Percentiles rank a stretch among this genome's conserved stretches.
phyloP scores from a whole-genome alignment of 2,888 invertebrate genomes.

The Oligia fasciuncula region DNA sequence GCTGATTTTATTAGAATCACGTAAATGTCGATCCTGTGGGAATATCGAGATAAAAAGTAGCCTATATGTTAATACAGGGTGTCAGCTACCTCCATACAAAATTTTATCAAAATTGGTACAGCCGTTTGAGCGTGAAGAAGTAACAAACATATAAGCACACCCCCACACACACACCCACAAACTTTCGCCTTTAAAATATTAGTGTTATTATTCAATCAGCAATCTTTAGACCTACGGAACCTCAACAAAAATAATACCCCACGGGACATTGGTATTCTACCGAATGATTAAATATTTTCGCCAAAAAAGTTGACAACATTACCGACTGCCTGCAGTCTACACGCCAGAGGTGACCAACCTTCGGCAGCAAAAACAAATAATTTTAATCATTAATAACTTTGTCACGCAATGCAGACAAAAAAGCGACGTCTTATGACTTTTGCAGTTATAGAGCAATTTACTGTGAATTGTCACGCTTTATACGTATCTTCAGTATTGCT shows the following conservation, averaged over 20 bases:
- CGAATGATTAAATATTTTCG: background rate
- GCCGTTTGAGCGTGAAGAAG: too few relatives aligned
- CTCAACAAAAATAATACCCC: background rate
- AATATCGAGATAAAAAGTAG: too few relatives aligned
- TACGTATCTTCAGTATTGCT: conserved; percentile 11
- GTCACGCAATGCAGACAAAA: conserved; percentile 52
- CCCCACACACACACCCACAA: too few relatives aligned
- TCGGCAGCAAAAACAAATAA: conserved; percentile 32
- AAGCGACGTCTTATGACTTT: conserved; percentile 18
- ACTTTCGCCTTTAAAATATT: too few relatives aligned
- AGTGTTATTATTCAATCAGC: background rate
- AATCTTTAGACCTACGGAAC: background rate
- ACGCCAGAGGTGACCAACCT: conserved; percentile 47
- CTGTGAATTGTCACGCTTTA: conserved; percentile 45
- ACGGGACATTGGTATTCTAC: background rate
- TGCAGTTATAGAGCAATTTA: conserved; percentile 28
- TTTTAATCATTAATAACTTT: conserved; percentile 25
- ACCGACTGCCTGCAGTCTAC: conserved; percentile 1
- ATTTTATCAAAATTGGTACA: too few relatives aligned
- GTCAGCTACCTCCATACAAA: too few relatives aligned
- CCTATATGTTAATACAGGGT: too few relatives aligned
- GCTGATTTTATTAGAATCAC: too few relatives aligned
- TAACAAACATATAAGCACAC: too few relatives aligned
- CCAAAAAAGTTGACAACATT: conserved; percentile 30
- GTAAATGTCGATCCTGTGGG: too few relatives aligned